Percentiles rank a stretch among this genome's conserved stretches.
These are phyloP conservation scores for Dasysyrphus albostriatus DNA, from an alignment of 2,888 invertebrate genomes.

Conservation along the genomic window DNA sequence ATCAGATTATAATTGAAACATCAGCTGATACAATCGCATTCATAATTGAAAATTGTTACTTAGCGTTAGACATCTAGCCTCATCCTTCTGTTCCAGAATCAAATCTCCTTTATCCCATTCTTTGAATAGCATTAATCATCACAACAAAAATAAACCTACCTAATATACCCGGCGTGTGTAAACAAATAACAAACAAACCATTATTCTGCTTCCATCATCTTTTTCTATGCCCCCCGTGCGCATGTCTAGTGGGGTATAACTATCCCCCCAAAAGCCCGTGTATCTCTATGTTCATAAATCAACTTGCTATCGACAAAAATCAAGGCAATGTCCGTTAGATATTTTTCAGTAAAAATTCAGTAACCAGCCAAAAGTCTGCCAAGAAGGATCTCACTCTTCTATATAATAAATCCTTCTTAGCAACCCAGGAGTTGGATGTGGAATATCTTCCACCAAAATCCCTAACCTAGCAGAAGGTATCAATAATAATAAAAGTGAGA, in stretches of 20 bases:
- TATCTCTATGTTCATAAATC: conserved; percentile 36
- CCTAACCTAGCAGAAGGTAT: conserved; percentile 5
- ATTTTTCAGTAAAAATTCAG: conserved; percentile 47
- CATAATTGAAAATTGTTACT: conserved; percentile 2
- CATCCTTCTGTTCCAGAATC: neutral
- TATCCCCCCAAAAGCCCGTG: conserved; percentile 11
- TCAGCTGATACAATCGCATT: neutral
- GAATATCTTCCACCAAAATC: conserved; percentile 33
- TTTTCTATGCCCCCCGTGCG: conserved; percentile 12
- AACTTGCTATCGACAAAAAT: conserved; percentile 52
- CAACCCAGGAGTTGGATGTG: conserved; percentile 24
- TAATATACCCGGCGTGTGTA: neutral
- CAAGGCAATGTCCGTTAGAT: conserved; percentile 26
- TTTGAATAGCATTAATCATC: conserved; percentile 3
- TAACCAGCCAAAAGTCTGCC: conserved; percentile 51
- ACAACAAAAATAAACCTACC: conserved; percentile 4
- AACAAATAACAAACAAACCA: conserved; percentile 60
- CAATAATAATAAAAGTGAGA: neutral
- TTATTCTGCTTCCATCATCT: conserved; percentile 37
- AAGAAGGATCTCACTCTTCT: conserved; percentile 24
- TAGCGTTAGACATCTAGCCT: neutral
- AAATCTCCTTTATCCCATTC: conserved; percentile 6
- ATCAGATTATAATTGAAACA: neutral
- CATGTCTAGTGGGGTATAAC: conserved; percentile 45
- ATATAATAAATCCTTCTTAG: conserved; percentile 11